phyloP scores from a whole-genome alignment of 2,888 invertebrate species.

The Patella depressa region DNA sequence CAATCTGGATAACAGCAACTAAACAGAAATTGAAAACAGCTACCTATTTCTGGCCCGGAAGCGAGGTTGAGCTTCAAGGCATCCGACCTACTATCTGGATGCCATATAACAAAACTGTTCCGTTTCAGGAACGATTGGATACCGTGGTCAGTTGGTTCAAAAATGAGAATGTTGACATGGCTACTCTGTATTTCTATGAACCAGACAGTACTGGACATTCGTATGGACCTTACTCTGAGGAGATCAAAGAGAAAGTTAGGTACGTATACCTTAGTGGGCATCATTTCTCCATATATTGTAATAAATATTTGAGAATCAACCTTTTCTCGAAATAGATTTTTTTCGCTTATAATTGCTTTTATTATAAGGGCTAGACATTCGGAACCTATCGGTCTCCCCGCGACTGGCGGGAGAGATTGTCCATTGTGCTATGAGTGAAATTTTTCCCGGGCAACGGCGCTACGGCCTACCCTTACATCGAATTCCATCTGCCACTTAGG shows the following conservation, averaged over 20 bases:
- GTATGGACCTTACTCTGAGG: conserved; percentile 51
- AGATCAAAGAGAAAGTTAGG: conserved; percentile 42
- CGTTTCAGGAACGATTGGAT: conserved; percentile 76
- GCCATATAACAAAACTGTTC: conserved; percentile 70
- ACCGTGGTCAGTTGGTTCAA: conserved; percentile 72
- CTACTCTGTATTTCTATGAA: conserved; percentile 57
- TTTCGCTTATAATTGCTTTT: too few relatives aligned
- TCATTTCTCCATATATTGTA: too few relatives aligned
- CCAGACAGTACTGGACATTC: conserved; percentile 58
- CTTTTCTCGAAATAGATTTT: too few relatives aligned
- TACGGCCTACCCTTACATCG: too few relatives aligned
- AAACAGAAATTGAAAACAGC: conserved; percentile 75
- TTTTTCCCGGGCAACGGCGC: too few relatives aligned
- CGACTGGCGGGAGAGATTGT: too few relatives aligned
- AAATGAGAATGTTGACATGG: conserved; percentile 45
- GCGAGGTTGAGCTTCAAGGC: conserved; percentile 73
- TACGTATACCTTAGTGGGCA: neutral
- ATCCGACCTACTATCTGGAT: conserved; percentile 68
- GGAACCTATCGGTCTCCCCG: too few relatives aligned
- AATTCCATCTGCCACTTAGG: too few relatives aligned
- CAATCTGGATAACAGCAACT: conserved; percentile 70
- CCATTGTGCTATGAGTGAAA: too few relatives aligned
- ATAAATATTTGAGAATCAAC: neutral
- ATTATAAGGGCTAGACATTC: too few relatives aligned
- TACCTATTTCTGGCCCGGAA: conserved; percentile 79